These are phyloP conservation scores for Biston betularia DNA, from an alignment of 2,888 invertebrate species.

Conservation along the genomic window DNA sequence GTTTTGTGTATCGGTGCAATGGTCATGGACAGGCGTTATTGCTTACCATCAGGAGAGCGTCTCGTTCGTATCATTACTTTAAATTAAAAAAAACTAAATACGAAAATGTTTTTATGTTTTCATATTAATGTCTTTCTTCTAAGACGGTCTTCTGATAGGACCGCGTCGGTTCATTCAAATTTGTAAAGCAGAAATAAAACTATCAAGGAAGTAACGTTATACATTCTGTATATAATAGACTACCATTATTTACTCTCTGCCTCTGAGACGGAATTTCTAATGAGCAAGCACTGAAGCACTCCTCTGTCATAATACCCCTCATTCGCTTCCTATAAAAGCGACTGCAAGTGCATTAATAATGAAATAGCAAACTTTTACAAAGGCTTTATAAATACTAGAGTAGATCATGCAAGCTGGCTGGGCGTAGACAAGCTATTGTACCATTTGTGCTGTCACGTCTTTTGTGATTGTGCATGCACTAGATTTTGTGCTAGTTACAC, in stretches of 20 bases:
- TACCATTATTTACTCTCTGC: background rate
- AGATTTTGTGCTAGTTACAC: conserved; percentile 34
- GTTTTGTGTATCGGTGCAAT: no score
- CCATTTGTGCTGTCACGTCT: conserved; percentile 33
- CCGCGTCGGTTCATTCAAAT: no score
- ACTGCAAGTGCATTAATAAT: conserved; percentile 38
- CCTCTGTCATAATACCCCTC: conserved; percentile 19
- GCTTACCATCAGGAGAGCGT: no score
- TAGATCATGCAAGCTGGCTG: conserved; percentile 44
- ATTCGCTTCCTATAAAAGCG: conserved; percentile 31
- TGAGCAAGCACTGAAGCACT: conserved; percentile 25
- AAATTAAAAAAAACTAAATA: no score
- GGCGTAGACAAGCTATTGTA: conserved; percentile 50
- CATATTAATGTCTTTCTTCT: no score
- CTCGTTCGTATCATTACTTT: no score
- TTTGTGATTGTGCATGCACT: conserved; percentile 54
- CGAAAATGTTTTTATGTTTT: no score
- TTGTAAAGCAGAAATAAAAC: no score
- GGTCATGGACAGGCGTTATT: no score
- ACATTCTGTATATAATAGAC: background rate
- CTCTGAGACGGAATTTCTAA: conserved; percentile 32
- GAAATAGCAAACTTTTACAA: conserved; percentile 43
- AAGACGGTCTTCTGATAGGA: no score
- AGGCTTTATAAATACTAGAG: conserved; percentile 54
- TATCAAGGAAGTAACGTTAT: background rate